phyloP scores from a whole-genome alignment of 2,113 vertebrate genomes.

The Parus major region DNA sequence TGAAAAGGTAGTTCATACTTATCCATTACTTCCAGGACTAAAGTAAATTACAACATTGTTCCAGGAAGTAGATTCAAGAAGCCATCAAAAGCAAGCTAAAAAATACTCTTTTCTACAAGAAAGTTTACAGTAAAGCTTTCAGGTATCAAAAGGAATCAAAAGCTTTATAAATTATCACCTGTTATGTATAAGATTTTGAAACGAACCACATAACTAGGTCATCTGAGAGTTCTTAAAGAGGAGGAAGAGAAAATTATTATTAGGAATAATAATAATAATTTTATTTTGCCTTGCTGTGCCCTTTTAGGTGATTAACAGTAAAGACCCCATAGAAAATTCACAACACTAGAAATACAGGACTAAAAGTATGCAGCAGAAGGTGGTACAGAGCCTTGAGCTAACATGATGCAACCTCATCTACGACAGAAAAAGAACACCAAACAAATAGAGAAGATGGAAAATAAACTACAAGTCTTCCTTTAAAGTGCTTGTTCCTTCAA shows the following conservation, averaged over 20 bases:
- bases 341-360: not conserved
- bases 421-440: not conserved
- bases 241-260: not conserved
- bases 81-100: not conserved
- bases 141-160: not conserved
- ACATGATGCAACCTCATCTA: not conserved
- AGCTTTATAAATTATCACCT: not conserved
- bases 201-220: not conserved
- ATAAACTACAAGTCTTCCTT: not conserved
- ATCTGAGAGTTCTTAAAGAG: not conserved
- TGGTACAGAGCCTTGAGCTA: not conserved
- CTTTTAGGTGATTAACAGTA: not conserved
- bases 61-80: not conserved
- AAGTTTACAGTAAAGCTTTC: not conserved
- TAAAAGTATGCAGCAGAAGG: not conserved
- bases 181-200: not conserved
- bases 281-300: not conserved
- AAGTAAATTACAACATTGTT: not conserved
- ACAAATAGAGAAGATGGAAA: not conserved
- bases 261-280: not conserved
- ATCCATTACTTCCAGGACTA: not conserved
- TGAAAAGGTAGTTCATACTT: not conserved
- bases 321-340: not conserved
- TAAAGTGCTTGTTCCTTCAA: not conserved
- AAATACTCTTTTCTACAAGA: not conserved